A percentile compares a stretch with the other conserved stretches of the same genome.
Evolutionary conservation across 37 sponge, comb jelly and placozoan genomes (phyloP).

Genomic region (Cliona cf. orientalis): DNA sequence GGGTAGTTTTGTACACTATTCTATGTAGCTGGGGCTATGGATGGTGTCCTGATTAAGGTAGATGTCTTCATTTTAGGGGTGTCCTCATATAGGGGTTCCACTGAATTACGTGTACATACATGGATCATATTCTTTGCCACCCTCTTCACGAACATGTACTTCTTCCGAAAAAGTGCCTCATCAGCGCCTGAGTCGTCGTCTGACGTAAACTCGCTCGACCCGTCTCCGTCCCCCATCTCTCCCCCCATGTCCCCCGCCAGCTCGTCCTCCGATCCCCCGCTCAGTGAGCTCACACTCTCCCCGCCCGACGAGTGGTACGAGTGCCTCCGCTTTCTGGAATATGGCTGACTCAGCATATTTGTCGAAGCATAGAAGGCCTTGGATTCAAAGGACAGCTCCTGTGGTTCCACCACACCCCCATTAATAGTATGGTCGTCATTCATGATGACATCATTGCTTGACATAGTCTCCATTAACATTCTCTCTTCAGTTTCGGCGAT

Average conservation of each 20-base stretch:
- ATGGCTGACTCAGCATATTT: no score
- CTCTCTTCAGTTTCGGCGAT: not conserved
- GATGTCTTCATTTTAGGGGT: no score
- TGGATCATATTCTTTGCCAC: conserved; percentile 63
- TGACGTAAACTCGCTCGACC: not conserved
- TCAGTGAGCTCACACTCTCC: not conserved
- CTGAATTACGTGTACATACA: conserved; percentile 31
- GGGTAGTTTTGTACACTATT: no score
- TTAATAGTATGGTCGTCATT: no score
- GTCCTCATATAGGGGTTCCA: no score
- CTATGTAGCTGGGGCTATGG: no score
- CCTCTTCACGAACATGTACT: conserved; percentile 42
- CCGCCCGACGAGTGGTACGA: conserved; percentile 21
- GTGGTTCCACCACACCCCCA: no score
- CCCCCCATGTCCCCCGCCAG: not conserved
- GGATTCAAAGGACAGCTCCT: not conserved
- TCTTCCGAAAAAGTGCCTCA: conserved; percentile 44
- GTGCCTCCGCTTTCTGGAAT: not conserved
- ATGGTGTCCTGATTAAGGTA: no score
- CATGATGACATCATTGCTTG: no score
- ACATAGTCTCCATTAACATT: no score
- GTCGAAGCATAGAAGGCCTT: not conserved
- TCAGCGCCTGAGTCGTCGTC: conserved; percentile 20
- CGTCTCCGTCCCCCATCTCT: not conserved
- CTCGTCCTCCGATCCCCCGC: not conserved